A percentile compares a stretch with the other conserved stretches of the same genome.
Evolutionary conservation across 1,140 invertebrate species (phyloP).

Genomic region (Latrodectus geometricus): DNA sequence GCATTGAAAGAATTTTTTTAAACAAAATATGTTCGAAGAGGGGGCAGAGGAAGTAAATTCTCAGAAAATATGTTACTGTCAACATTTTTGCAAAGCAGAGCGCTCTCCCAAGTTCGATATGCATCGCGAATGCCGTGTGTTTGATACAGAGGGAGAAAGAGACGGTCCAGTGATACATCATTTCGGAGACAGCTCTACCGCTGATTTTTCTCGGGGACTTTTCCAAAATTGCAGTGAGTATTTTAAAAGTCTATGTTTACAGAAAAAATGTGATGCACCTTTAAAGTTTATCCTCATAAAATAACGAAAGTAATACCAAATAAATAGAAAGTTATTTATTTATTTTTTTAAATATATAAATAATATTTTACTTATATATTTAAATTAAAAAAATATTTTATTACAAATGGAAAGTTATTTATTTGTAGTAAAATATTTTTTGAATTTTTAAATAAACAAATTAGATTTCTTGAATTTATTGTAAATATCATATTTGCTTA

Average conservation of each 20-base stretch:
- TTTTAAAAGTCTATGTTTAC: neutral
- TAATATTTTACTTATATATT: too few species aligned
- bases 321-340: too few species aligned
- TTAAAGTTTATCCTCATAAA: too few species aligned
- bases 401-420: too few species aligned
- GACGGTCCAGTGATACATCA: slow-evolving; percentile 44
- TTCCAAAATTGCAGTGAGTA: neutral
- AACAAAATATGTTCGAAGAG: neutral
- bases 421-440: too few species aligned
- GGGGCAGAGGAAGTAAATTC: neutral
- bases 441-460: too few species aligned
- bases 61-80: slow-evolving; percentile 33
- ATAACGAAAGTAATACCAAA: too few species aligned
- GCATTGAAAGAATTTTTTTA: neutral
- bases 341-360: too few species aligned
- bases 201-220: neutral
- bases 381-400: too few species aligned
- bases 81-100: neutral
- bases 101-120: slow-evolving; percentile 21
- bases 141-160: slow-evolving; percentile 31
- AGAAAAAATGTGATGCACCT: neutral
- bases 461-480: too few species aligned
- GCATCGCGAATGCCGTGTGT: slow-evolving; percentile 30
- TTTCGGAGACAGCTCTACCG: slow-evolving; percentile 37
- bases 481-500: too few species aligned